These are phyloP conservation scores for Electrophaes corylata DNA, from an alignment of 2,888 invertebrate genomes.

Conservation along the genomic window DNA sequence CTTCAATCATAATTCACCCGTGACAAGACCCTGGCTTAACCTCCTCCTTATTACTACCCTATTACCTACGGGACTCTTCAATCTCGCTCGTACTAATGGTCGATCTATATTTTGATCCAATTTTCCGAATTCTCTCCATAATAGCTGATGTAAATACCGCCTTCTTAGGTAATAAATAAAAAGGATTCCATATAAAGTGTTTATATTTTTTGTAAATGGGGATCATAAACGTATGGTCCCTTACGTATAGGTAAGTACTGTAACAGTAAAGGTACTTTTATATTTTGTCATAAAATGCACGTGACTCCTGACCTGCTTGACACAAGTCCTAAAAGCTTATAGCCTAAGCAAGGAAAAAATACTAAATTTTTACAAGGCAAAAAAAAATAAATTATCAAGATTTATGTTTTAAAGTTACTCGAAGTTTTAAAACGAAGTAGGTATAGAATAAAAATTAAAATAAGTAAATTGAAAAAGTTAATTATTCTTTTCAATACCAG, in stretches of 20 bases:
- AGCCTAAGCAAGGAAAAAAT: constrained; percentile 11
- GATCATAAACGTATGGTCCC: constrained; percentile 23
- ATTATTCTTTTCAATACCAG: constrained; percentile 9
- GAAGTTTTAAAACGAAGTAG: not conserved
- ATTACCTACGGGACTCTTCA: constrained; percentile 34
- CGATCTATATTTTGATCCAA: constrained; percentile 34
- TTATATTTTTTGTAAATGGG: constrained; percentile 17
- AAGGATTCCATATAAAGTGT: constrained; percentile 27
- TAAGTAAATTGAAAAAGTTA: too few relatives aligned
- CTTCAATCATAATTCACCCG: constrained; percentile 34
- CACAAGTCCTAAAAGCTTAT: constrained; percentile 34
- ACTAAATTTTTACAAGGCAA: not conserved
- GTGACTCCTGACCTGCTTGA: constrained; percentile 49
- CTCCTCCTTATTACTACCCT: constrained; percentile 35
- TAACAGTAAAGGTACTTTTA: constrained; percentile 62
- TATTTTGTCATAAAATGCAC: constrained; percentile 69
- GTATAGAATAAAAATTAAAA: too few relatives aligned
- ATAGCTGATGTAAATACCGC: constrained; percentile 17
- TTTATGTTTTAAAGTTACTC: not conserved
- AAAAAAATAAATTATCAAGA: not conserved
- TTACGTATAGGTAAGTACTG: constrained; percentile 37
- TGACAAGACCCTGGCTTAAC: constrained; percentile 26
- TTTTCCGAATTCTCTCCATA: constrained; percentile 25
- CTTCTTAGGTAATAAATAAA: constrained; percentile 31
- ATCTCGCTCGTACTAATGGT: constrained; percentile 34